Evolutionary conservation across 2,113 vertebrate species (phyloP), one percentile per base, ranked within the genome.

Genomic region (Anoplopoma fimbria): DNA sequence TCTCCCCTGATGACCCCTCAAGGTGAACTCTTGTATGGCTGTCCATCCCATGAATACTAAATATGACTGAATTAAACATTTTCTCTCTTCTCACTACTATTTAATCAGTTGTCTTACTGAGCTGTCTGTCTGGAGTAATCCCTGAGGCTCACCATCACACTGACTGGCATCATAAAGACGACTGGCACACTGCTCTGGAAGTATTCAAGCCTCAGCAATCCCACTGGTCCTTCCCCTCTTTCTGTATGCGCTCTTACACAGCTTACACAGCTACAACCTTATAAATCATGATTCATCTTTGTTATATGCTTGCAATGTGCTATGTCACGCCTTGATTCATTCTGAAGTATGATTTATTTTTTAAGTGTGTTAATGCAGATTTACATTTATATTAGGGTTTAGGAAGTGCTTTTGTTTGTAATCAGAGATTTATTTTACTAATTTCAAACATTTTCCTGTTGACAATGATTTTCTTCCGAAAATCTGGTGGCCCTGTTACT

Each of bases 1-100:
- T 79, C 80, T 84, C 85, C 92, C 76, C 81, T 36, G 83, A 84
- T 95, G 93, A 93, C 93, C 92, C 90, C 79, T 92, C 91, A 95
- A 95, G 94, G 94, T 95, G 93, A 94, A 95, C 92, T 89, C 92
- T 94, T 92, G 89, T 92, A 93, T 84, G 81, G 84, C 83, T 83
- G 75, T 82, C 70, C 77, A 29, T 85, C 83, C 90, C 82, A 87
- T 93, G 94, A 93, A 95, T 94, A 94, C 94, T 93, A 93, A 95
- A 92, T 87, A 80, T 81, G 79, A 21, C 75, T 85, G 90, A 93
- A 94, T 94, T 86, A 93, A 92, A 93, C 89, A 91, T 92, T 92
- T 93, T 82, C 88, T 89, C 84, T 86, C 87, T 92, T 90, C 88
- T 87, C 90, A 90, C 88, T 77, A 85, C 89, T 84, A 89, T 93